These are phyloP conservation scores for Rhynchophorus ferrugineus DNA, from an alignment of 1,140 invertebrate genomes.

Conservation along the genomic window DNA sequence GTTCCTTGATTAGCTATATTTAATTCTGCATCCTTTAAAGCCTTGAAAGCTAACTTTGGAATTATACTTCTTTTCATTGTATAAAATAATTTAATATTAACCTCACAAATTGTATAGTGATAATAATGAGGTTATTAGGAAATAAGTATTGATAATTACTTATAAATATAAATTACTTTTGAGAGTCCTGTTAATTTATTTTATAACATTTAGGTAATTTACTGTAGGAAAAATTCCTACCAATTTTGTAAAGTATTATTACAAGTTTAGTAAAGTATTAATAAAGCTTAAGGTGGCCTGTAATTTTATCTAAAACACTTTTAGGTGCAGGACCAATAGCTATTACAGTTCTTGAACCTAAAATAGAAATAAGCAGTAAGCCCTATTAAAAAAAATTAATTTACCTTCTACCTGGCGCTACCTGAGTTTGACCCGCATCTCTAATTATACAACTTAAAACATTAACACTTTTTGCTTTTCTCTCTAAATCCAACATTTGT, in stretches of 20 bases:
- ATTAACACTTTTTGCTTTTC: constrained; percentile 58
- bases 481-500: constrained; percentile 56
- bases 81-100: no score
- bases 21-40: constrained; percentile 25
- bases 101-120: background rate
- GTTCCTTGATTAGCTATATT: constrained; percentile 16
- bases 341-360: constrained; percentile 70
- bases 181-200: no score
- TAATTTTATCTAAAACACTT: constrained; percentile 68
- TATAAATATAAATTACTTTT: constrained; percentile 5
- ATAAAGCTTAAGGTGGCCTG: constrained; percentile 81
- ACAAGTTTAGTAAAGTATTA: constrained; percentile 39
- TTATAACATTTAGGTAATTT: no score
- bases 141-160: background rate
- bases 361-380: background rate
- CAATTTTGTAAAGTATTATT: constrained; percentile 2
- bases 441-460: constrained; percentile 66
- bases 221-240: no score
- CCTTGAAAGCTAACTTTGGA: constrained; percentile 25
- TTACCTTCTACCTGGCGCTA: constrained; percentile 55
- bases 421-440: constrained; percentile 88
- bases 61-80: constrained; percentile 20
- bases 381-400: no score
- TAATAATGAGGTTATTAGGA: background rate
- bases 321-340: constrained; percentile 81